Conservation (phyloP, 2,797 vertebrate genomes). For the Chloroceryle inda region DNA sequence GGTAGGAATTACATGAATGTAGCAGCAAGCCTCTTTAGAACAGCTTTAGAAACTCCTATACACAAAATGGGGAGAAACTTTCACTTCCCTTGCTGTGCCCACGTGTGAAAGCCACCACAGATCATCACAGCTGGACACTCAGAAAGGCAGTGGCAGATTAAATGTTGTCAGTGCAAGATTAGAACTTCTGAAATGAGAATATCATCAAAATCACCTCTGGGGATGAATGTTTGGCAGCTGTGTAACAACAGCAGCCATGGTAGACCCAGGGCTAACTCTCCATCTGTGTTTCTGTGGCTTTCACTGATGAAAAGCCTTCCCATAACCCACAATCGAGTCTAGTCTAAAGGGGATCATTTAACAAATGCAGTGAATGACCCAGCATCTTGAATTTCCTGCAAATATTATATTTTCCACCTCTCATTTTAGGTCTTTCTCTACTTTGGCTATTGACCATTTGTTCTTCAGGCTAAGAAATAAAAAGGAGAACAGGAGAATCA, state of each 20-base stretch:
- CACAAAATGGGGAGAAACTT: not conserved
- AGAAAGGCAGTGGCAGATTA: not conserved
- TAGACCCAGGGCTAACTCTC: not conserved
- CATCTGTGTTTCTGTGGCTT: not conserved
- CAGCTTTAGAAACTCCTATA: not conserved
- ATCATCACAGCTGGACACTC: not conserved
- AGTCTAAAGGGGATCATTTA: not conserved
- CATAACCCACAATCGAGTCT: not conserved
- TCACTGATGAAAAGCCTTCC: not conserved
- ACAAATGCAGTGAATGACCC: not conserved
- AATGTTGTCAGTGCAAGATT: not conserved
- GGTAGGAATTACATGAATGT: not conserved
- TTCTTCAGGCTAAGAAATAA: not conserved
- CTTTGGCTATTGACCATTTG: not conserved
- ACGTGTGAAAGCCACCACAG: not conserved
- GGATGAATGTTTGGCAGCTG: not conserved
- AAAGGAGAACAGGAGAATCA: not conserved
- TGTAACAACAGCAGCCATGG: not conserved
- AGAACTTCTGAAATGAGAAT: not conserved
- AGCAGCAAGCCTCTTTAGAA: not conserved
- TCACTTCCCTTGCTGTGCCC: not conserved
- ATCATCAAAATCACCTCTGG: not conserved
- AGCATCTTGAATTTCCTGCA: not conserved
- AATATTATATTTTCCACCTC: not conserved
- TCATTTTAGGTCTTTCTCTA: not conserved